Percentiles rank a stretch among this genome's conserved stretches.
Conservation (phyloP, 2,888 invertebrate species). For the Stegophylla sp. region DNA sequence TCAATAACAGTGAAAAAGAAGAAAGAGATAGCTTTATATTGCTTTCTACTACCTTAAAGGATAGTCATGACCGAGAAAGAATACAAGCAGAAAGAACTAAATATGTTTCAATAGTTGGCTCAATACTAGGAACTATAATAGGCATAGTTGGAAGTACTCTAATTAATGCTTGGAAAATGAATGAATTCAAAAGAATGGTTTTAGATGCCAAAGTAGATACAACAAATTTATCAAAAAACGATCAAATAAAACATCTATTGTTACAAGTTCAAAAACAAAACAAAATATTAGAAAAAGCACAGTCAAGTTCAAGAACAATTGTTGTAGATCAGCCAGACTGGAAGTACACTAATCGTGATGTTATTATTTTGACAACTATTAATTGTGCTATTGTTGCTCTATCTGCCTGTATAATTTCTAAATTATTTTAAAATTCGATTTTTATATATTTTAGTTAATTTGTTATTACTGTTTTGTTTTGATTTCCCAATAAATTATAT, state of each 20-base stretch:
- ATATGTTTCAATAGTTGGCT: constrained; percentile 81
- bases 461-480: constrained; percentile 29
- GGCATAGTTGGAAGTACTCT: constrained; percentile 74
- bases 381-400: constrained; percentile 45
- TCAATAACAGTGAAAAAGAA: constrained; percentile 74
- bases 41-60: constrained; percentile 75
- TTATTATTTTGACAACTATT: constrained; percentile 50
- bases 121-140: constrained; percentile 72
- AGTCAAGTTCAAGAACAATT: not conserved
- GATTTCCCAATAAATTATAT: constrained; percentile 24
- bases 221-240: constrained; percentile 15
- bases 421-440: constrained; percentile 25
- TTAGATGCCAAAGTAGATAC: constrained; percentile 42
- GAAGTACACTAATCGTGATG: constrained; percentile 45
- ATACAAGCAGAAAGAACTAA: constrained; percentile 83
- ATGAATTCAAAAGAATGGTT: constrained; percentile 72
- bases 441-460: constrained; percentile 15
- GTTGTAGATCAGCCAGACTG: not conserved
- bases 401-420: constrained; percentile 39
- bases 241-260: constrained; percentile 44
- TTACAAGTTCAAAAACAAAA: constrained; percentile 49
- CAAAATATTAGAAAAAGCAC: constrained; percentile 24
- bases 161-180: constrained; percentile 73
- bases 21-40: constrained; percentile 78
- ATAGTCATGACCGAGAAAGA: constrained; percentile 83